These are phyloP conservation scores for Ligdia adustata DNA, from an alignment of 2,888 invertebrate genomes.

Conservation along the genomic window DNA sequence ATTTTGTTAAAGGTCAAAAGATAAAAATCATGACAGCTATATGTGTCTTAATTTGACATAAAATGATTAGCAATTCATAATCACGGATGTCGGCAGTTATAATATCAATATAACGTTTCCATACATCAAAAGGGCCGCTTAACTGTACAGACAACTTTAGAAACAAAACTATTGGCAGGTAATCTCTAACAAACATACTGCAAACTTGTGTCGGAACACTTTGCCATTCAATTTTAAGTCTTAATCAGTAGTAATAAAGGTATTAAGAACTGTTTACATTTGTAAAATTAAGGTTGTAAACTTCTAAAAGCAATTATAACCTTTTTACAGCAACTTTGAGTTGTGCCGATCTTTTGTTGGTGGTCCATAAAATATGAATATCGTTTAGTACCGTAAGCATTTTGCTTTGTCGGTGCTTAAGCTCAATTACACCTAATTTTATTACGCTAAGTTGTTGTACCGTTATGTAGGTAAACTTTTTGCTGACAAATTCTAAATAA, in stretches of 20 bases:
- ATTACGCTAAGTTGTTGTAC: slow-evolving; percentile 51
- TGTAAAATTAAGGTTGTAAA: slow-evolving; percentile 8
- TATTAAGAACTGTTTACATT: neutral
- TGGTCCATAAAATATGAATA: slow-evolving; percentile 53
- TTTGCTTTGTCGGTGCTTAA: slow-evolving; percentile 36
- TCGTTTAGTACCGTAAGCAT: slow-evolving; percentile 43
- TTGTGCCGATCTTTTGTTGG: slow-evolving; percentile 55
- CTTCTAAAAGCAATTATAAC: slow-evolving; percentile 56
- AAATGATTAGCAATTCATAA: slow-evolving; percentile 31
- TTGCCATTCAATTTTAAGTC: slow-evolving; percentile 23
- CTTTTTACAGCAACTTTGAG: slow-evolving; percentile 63
- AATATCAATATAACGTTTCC: slow-evolving; percentile 14
- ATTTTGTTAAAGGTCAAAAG: no score
- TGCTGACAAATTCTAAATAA: slow-evolving; percentile 9
- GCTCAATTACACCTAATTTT: slow-evolving; percentile 53
- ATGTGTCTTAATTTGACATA: no score
- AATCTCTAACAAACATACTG: slow-evolving; percentile 30
- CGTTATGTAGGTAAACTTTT: slow-evolving; percentile 44
- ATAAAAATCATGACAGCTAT: no score
- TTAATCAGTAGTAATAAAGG: slow-evolving; percentile 8
- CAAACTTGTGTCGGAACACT: slow-evolving; percentile 24
- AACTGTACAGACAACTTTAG: slow-evolving; percentile 40
- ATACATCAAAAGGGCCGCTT: slow-evolving; percentile 35
- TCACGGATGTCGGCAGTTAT: slow-evolving; percentile 15
- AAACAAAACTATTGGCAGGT: slow-evolving; percentile 44